Evolutionary conservation across 2,888 invertebrate genomes (phyloP).

Genomic region (Thera britannica): DNA sequence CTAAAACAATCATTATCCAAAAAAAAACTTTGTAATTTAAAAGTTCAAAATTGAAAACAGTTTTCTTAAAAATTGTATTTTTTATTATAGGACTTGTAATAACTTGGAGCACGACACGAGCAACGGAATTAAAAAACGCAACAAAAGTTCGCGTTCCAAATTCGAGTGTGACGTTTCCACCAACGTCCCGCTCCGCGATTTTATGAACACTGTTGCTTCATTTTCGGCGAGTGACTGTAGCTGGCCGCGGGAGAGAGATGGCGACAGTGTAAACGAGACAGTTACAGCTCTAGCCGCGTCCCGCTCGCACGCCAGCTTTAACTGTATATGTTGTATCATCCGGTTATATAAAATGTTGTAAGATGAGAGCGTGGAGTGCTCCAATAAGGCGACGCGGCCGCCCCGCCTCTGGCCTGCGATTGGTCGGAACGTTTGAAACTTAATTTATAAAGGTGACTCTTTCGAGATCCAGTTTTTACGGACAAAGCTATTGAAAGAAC

Average conservation of each 20-base stretch:
- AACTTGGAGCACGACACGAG: not conserved
- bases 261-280: conserved; percentile 72
- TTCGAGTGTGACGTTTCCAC: conserved; percentile 37
- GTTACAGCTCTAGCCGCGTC: conserved; percentile 67
- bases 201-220: conserved; percentile 80
- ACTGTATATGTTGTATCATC: conserved; percentile 85
- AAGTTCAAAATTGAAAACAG: conserved; percentile 15
- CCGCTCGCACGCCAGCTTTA: conserved; percentile 73
- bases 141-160: conserved; percentile 36
- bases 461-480: conserved; percentile 78
- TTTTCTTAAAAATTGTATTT: not conserved
- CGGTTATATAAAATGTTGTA: conserved; percentile 84
- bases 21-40: conserved; percentile 2
- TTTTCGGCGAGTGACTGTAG: conserved; percentile 72
- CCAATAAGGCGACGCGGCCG: conserved; percentile 64
- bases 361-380: conserved; percentile 62
- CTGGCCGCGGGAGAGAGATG: conserved; percentile 63
- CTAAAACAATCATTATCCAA: conserved; percentile 40
- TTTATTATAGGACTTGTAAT: not conserved
- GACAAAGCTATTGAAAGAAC: conserved; percentile 80
- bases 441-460: conserved; percentile 84
- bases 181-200: conserved; percentile 65
- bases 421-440: conserved; percentile 75
- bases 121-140: conserved; percentile 24
- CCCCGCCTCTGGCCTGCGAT: conserved; percentile 69